These are phyloP conservation scores for Caenorhabditis zanzibari DNA, from an alignment of 2,888 invertebrate genomes.

Conservation along the genomic window DNA sequence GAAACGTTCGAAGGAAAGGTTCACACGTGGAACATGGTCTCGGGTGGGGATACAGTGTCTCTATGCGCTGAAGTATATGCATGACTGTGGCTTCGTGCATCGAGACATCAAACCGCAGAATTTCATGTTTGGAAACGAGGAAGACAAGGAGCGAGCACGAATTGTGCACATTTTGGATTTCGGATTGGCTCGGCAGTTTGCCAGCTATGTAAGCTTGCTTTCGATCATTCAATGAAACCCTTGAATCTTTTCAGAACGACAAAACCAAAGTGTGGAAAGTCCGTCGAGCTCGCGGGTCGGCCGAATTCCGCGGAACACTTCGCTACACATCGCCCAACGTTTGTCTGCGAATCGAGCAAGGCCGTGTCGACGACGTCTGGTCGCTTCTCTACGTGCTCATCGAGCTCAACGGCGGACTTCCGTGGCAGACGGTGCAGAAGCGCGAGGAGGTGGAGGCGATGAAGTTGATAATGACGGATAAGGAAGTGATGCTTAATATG, in stretches of 20 bases:
- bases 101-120: constrained; percentile 75
- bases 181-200: constrained; percentile 70
- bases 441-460: constrained; percentile 66
- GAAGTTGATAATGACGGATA: constrained; percentile 71
- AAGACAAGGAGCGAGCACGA: constrained; percentile 68
- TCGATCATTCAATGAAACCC: neutral
- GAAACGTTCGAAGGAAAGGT: constrained; percentile 54
- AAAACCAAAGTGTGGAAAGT: constrained; percentile 61
- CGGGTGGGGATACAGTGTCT: constrained; percentile 76
- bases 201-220: constrained; percentile 36
- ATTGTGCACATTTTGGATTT: constrained; percentile 73
- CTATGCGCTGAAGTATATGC: constrained; percentile 71
- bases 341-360: constrained; percentile 76
- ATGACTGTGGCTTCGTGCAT: constrained; percentile 74
- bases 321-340: constrained; percentile 79
- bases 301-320: constrained; percentile 80
- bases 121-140: constrained; percentile 74
- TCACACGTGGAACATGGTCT: constrained; percentile 73
- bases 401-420: constrained; percentile 86
- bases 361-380: constrained; percentile 65
- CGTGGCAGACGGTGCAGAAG: constrained; percentile 77
- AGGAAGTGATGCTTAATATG: constrained; percentile 71
- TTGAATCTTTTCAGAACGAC: constrained; percentile 46
- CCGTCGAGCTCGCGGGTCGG: constrained; percentile 74
- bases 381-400: constrained; percentile 73